Evolutionary conservation across 2,888 invertebrate species (phyloP), one percentile per base, ranked within the genome.

Genomic region (Auanema freiburgensis): DNA sequence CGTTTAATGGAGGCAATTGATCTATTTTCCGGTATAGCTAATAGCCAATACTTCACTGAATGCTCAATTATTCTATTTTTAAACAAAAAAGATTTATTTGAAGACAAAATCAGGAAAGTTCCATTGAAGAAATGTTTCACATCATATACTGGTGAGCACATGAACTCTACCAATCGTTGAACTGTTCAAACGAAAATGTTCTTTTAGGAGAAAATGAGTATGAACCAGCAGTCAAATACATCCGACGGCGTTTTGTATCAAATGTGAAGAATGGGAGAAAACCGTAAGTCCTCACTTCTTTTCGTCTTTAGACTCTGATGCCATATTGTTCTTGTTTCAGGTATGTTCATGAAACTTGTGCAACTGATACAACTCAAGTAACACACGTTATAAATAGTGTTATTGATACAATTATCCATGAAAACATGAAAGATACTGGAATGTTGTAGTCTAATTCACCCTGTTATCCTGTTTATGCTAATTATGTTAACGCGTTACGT

Each of bases 41-140:
- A 72, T 33, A 67, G 67, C 11, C 54, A 59, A 14, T 80, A 67
- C 57, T 81, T 81, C 62, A 59, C 54, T 1, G 69, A 73, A 21
- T 55, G 80, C 1, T 76, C 80, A 14, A 74, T 79, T 57, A 83
- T 82, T 42, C 61, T 83, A 1, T 82, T 82, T 62, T 68, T 82
- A 18, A 82, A 82, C 64, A 82, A 82, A 59, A 78, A 72, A 52
- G 82, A 82, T 60, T 54, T 83, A 10, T 81, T 83, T 53, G 63
- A 63, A n/a, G 66, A 73, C 52, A 82, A 82, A 68, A 74, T 83
- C 10, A 57, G 66, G 16, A 59, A 55, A n/a, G 56, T 74, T 18
- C 59, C 65, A 1, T 66, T 81, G 0, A 59, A 54, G 10, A 59
- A 72, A 1, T 62, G 23, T n/a, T 41, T 41, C 16, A 42, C 16